phyloP scores from a whole-genome alignment of 2,113 vertebrate genomes.

The Cyprinodon variegatus region DNA sequence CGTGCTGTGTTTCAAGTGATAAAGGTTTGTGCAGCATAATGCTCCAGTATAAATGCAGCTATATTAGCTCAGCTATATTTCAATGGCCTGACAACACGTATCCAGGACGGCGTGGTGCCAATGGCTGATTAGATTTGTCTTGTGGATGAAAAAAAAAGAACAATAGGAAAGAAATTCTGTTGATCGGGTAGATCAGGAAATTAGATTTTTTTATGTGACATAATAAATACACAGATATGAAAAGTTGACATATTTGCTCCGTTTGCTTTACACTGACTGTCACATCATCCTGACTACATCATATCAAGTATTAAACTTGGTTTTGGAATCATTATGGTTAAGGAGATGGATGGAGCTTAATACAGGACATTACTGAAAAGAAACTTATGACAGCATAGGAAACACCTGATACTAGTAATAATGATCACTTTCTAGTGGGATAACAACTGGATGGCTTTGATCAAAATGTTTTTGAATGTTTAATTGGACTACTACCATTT shows the following conservation, averaged over 20 bases:
- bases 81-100: not conserved
- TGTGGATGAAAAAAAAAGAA: not conserved
- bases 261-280: not conserved
- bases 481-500: not conserved
- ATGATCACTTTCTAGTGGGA: not conserved
- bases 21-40: slow-evolving; percentile 1
- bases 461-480: not conserved
- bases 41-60: slow-evolving; percentile 6
- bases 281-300: too few relatives aligned
- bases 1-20: slow-evolving; percentile 11
- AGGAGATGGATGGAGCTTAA: not conserved
- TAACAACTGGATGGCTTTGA: not conserved
- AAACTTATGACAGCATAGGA: too few relatives aligned
- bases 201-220: not conserved
- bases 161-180: not conserved
- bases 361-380: not conserved
- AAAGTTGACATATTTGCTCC: not conserved
- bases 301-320: too few relatives aligned
- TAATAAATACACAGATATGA: not conserved
- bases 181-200: not conserved
- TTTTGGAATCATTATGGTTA: too few relatives aligned
- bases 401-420: not conserved
- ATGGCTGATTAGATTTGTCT: not conserved
- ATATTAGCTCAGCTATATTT: not conserved
- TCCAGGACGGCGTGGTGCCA: not conserved